Base-by-base conservation (phyloP, 2,888 invertebrate species). In the Boloria euphrosyne region DNA sequence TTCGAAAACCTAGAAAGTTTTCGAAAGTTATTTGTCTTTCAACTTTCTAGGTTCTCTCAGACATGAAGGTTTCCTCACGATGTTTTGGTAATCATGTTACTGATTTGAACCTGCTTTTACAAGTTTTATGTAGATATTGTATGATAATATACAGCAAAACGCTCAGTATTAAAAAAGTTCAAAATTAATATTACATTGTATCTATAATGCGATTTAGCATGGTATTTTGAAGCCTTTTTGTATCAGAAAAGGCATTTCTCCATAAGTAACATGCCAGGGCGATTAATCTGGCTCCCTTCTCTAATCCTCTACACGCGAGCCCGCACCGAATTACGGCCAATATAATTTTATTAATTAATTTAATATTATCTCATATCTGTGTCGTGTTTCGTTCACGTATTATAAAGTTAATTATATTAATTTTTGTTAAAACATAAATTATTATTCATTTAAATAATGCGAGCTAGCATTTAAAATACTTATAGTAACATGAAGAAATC, bases 251-350 rank as follows among this genome's bases (percentile, higher is more conserved):
- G 75, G 71, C 68, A 74, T 69, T 73, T 74, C 75, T 73, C 74
- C 80, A 83, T 86, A 85, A 84, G 84, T 80, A 79, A 77, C 83
- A 75, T 84, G 85, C 85, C 87, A 84, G 81, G 78, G 79, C 84
- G 86, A 87, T 87, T 87, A 88, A 75, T 80, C 78, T 79, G 70
- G 70, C 70, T 73, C 70, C 62, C 75, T 75, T 74, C 76, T 77
- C 68, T 89, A 89, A 89, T 89, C 87, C 85, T 68, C 27, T 76
- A 79, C 89, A 87, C 88, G 85, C 86, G 80, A 83, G 73, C 89
- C 89, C 89, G 87, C 88, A 89, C 85, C 76, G 71, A 78, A 77
- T 78, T 75, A 73, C 70, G 59, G 54, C 66, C 71, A 72, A 68
- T 65, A 71, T 73, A 65, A 73, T 68, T 77, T 78, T 80, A 80